Conservation (phyloP, 1,140 invertebrate genomes). For the Ceratina australensis region DNA sequence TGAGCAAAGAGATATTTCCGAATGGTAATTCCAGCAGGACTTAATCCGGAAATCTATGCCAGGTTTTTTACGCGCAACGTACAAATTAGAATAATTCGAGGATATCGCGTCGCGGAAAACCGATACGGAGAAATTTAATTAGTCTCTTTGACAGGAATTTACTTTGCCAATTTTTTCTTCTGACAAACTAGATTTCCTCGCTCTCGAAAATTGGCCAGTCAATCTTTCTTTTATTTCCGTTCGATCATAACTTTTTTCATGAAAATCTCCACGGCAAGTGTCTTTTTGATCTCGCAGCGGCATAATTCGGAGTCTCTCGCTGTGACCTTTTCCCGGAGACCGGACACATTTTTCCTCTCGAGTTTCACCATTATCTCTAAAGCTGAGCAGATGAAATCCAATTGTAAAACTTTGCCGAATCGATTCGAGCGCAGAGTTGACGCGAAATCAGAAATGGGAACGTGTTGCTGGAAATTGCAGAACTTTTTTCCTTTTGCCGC, state of each 20-base stretch:
- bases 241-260: too few relatives aligned
- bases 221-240: too few relatives aligned
- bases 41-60: too few relatives aligned
- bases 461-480: not conserved
- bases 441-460: not conserved
- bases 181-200: too few relatives aligned
- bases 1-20: not conserved
- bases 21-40: not conserved
- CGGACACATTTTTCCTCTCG: not conserved
- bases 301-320: not conserved
- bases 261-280: not conserved
- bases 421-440: not conserved
- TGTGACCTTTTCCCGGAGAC: not conserved
- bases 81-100: too few relatives aligned
- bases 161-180: too few relatives aligned
- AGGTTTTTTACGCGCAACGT: too few relatives aligned
- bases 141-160: too few relatives aligned
- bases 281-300: not conserved
- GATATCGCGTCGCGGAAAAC: too few relatives aligned
- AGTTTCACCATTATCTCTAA: not conserved
- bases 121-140: too few relatives aligned
- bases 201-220: too few relatives aligned
- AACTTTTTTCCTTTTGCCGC: not conserved
- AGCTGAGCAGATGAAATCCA: not conserved
- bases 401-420: not conserved